These are phyloP conservation scores for Cataglyphis altisquamis DNA, from an alignment of 2,888 invertebrate genomes.

Conservation along the genomic window DNA sequence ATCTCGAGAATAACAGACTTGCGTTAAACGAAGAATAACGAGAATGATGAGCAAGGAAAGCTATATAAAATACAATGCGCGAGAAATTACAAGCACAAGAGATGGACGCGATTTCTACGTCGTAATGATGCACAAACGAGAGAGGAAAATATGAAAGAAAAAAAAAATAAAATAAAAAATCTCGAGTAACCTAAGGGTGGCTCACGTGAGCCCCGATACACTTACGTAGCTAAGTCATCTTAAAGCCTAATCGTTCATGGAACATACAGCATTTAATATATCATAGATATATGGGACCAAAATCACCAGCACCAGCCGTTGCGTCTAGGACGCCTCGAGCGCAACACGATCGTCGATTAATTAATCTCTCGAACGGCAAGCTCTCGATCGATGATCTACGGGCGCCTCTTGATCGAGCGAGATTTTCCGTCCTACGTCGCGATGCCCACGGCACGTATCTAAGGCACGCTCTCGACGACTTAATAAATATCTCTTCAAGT, in stretches of 20 bases:
- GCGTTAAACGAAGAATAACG: neutral
- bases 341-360: constrained; percentile 62
- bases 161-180: constrained; percentile 58
- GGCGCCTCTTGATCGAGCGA: constrained; percentile 48
- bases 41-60: neutral
- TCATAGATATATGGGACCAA: constrained; percentile 99
- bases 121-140: neutral
- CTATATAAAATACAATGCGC: neutral
- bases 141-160: neutral
- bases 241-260: constrained; percentile 92
- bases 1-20: constrained; percentile 27
- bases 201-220: constrained; percentile 80
- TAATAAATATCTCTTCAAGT: constrained; percentile 10
- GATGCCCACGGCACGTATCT: constrained; percentile 26
- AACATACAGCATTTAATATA: constrained; percentile 97
- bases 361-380: constrained; percentile 47
- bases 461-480: constrained; percentile 46
- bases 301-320: constrained; percentile 89
- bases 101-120: constrained; percentile 14
- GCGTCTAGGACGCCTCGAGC: constrained; percentile 66
- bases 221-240: constrained; percentile 69
- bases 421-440: constrained; percentile 62
- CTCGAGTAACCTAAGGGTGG: constrained; percentile 72
- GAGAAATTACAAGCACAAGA: neutral
- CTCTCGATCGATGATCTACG: constrained; percentile 9